phyloP scores from a whole-genome alignment of 2,797 vertebrate genomes.

The Pampus argenteus region DNA sequence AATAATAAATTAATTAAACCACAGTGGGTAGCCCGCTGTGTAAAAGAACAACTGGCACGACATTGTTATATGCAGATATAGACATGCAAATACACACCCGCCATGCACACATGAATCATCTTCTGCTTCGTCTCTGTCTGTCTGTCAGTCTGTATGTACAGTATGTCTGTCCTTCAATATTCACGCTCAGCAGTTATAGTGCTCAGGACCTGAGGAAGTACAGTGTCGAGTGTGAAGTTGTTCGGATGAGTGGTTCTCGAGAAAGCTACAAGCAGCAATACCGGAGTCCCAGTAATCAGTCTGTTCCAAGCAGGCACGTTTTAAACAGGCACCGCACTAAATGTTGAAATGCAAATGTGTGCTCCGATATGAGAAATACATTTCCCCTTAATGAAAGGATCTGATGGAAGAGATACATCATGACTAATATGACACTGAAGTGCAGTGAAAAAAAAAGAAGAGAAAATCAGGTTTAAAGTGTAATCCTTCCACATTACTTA shows the following conservation, averaged over 20 bases:
- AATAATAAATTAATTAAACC: too few species aligned
- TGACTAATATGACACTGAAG: background rate
- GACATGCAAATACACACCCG: slow-evolving; percentile 1
- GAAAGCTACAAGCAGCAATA: too few species aligned
- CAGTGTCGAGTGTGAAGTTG: too few species aligned
- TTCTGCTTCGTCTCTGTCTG: too few species aligned
- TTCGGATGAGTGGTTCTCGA: too few species aligned
- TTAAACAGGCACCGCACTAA: too few species aligned
- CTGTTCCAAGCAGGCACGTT: too few species aligned
- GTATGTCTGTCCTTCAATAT: too few species aligned
- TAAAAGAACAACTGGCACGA: background rate
- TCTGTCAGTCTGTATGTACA: too few species aligned
- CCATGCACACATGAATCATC: background rate
- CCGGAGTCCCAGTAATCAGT: too few species aligned
- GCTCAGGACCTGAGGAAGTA: too few species aligned
- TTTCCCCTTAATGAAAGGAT: background rate
- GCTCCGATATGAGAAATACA: background rate
- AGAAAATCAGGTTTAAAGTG: background rate
- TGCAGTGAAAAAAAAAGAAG: background rate
- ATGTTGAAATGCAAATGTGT: slow-evolving; percentile 17
- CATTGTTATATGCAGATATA: background rate
- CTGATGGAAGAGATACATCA: background rate
- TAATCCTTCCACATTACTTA: background rate
- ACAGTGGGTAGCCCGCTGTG: slow-evolving; percentile 23
- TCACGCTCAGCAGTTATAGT: too few species aligned